Evolutionary conservation across 2,113 vertebrate genomes (phyloP).

Genomic region (Pongo abelii): DNA sequence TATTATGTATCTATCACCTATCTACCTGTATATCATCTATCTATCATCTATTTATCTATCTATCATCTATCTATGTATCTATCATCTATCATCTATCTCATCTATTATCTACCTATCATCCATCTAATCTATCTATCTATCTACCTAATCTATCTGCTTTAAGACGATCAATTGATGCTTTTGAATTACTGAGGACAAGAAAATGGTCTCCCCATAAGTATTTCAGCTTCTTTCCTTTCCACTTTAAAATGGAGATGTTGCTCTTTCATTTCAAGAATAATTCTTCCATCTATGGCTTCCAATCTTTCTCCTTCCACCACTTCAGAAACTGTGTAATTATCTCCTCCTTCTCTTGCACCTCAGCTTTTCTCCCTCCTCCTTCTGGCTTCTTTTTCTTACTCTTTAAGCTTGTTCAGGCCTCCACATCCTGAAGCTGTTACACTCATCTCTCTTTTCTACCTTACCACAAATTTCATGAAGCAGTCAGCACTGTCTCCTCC

Average conservation of each 20-base stretch:
- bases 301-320: background rate
- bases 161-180: background rate
- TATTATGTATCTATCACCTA: too few relatives aligned
- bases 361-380: too few relatives aligned
- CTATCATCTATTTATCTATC: too few relatives aligned
- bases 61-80: too few relatives aligned
- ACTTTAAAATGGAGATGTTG: background rate
- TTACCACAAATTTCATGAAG: background rate
- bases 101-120: too few relatives aligned
- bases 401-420: background rate
- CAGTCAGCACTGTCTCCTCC: too few relatives aligned
- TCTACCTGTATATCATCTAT: too few relatives aligned
- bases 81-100: too few relatives aligned
- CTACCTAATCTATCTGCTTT: background rate
- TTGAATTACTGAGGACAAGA: background rate
- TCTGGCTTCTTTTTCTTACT: background rate
- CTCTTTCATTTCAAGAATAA: background rate
- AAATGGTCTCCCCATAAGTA: background rate
- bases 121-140: too few relatives aligned
- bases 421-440: background rate
- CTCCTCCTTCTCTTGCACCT: background rate
- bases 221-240: background rate
- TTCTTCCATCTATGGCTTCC: background rate
- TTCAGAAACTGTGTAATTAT: background rate
- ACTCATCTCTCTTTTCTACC: background rate